phyloP scores from a whole-genome alignment of 2,888 invertebrate genomes.

The Ormyrus rosae region DNA sequence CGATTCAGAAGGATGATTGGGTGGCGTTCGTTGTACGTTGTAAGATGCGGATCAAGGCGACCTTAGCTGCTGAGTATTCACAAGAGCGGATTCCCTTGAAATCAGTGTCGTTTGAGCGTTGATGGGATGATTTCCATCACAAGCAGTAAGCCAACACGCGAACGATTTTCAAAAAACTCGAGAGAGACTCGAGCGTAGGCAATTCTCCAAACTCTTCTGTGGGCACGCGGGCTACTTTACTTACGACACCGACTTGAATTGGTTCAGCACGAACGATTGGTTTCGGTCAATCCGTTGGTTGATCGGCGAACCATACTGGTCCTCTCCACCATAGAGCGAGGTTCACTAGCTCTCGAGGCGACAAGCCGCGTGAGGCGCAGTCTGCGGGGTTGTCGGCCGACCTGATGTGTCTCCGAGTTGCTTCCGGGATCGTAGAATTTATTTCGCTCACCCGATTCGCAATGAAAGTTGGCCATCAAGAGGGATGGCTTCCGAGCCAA shows the following conservation, averaged over 20 bases:
- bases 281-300: background rate
- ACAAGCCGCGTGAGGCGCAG: background rate
- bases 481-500: background rate
- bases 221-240: background rate
- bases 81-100: no score
- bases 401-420: background rate
- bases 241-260: background rate
- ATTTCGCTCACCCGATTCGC: background rate
- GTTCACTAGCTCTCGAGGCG: background rate
- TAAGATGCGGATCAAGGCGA: background rate
- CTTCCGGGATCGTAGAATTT: background rate
- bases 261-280: no score
- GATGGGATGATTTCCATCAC: no score
- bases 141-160: no score
- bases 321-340: background rate
- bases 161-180: no score
- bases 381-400: background rate
- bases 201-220: background rate
- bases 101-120: no score
- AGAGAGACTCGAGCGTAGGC: background rate
- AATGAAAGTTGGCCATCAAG: background rate
- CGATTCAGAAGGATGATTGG: no score
- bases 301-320: background rate
- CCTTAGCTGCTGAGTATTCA: background rate
- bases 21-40: no score